phyloP scores from a whole-genome alignment of 1,140 invertebrate genomes.

The Drosophila auraria region DNA sequence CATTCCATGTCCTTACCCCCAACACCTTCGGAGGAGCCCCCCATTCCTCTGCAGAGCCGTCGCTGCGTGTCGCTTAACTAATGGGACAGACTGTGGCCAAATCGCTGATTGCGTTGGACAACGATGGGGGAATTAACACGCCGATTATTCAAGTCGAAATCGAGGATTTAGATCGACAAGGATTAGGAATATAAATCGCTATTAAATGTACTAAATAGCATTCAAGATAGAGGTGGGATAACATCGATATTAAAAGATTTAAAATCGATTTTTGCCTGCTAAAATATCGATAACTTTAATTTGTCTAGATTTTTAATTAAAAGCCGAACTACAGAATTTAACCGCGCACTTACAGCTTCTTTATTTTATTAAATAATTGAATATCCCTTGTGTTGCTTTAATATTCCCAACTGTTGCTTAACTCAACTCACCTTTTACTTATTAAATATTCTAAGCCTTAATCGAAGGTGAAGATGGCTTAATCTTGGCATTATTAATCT shows the following conservation, averaged over 20 bases:
- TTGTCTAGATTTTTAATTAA: no score
- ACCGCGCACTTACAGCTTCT: no score
- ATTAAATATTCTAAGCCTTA: background rate
- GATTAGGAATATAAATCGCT: background rate
- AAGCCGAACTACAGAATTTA: no score
- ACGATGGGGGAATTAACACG: constrained; percentile 17
- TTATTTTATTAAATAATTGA: no score
- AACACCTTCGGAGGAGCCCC: background rate
- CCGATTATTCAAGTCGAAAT: constrained; percentile 1
- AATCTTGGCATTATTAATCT: constrained; percentile 15
- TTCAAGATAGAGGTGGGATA: no score
- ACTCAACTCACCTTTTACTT: background rate
- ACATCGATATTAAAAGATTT: background rate
- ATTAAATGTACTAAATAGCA: no score
- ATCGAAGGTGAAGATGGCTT: background rate
- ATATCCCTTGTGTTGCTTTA: no score
- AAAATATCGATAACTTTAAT: no score
- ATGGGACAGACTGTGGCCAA: constrained; percentile 48
- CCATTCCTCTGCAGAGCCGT: background rate
- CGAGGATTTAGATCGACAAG: background rate
- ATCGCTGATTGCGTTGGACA: constrained; percentile 33
- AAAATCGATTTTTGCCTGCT: background rate
- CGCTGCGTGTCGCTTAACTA: constrained; percentile 54
- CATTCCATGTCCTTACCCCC: background rate
- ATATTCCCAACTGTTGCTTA: background rate